These are phyloP conservation scores for Cephus spinipes DNA, from an alignment of 2,888 invertebrate species.

Conservation along the genomic window DNA sequence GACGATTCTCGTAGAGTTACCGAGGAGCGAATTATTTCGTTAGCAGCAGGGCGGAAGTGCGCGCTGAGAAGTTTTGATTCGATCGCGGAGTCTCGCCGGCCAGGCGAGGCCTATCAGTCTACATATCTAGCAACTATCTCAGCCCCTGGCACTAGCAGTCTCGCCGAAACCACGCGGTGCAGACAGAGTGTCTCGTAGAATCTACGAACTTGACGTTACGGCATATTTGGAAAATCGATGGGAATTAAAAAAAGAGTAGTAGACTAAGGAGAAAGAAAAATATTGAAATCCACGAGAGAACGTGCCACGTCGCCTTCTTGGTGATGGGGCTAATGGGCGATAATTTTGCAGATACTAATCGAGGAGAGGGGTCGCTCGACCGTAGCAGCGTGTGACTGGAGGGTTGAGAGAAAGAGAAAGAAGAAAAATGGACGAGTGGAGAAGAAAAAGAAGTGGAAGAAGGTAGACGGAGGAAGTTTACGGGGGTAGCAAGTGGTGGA, in stretches of 20 bases:
- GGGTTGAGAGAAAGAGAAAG: constrained; percentile 17
- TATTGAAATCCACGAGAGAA: neutral
- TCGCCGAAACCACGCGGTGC: neutral
- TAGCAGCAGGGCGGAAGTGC: neutral
- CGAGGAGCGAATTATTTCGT: neutral
- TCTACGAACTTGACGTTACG: neutral
- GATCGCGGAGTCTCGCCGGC: neutral
- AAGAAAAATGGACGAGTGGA: neutral
- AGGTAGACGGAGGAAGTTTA: neutral
- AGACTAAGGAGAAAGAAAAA: neutral
- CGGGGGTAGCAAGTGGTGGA: constrained; percentile 1
- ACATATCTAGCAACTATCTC: neutral
- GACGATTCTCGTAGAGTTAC: neutral
- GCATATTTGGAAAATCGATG: too few species aligned
- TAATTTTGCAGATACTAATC: constrained; percentile 7
- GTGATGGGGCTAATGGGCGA: constrained; percentile 2
- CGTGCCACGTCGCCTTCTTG: neutral
- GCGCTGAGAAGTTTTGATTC: neutral
- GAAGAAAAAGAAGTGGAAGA: constrained; percentile 6
- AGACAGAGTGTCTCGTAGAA: neutral
- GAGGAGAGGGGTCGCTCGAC: neutral
- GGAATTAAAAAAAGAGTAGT: too few species aligned
- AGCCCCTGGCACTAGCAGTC: too few species aligned
- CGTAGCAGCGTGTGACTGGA: neutral
- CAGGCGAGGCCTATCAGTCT: neutral